phyloP scores from a whole-genome alignment of 2,888 invertebrate species.

The Andrena hattorfiana region DNA sequence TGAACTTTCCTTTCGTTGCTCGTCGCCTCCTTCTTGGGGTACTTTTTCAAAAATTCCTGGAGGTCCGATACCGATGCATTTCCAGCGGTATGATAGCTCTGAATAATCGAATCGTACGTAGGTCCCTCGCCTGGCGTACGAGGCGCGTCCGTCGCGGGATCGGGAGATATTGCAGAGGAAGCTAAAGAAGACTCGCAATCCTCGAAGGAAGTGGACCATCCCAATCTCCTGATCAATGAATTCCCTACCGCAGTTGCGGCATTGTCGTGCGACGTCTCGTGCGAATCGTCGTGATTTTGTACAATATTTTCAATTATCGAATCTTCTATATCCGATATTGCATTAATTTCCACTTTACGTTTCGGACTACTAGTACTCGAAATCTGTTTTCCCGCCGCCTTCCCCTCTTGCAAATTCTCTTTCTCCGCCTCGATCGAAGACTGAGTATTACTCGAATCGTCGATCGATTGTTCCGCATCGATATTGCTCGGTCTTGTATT shows the following conservation, averaged over 20 bases:
- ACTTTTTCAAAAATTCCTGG: conserved; percentile 87
- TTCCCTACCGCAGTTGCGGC: conserved; percentile 86
- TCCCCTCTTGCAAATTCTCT: conserved; percentile 3
- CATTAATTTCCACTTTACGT: conserved; percentile 54
- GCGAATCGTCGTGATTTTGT: conserved; percentile 42
- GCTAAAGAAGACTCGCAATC: conserved; percentile 86
- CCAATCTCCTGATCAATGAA: conserved; percentile 88
- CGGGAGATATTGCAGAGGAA: conserved; percentile 86
- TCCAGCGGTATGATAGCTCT: conserved; percentile 86
- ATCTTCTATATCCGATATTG: conserved; percentile 52
- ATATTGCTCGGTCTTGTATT: conserved; percentile 36
- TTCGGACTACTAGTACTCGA: conserved; percentile 38
- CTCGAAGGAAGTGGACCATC: conserved; percentile 88
- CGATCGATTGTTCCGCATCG: neutral
- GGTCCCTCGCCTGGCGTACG: conserved; percentile 83
- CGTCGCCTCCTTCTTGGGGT: conserved; percentile 64
- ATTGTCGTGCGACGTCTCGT: conserved; percentile 47
- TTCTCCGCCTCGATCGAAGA: conserved; percentile 21
- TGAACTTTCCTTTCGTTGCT: conserved; percentile 48
- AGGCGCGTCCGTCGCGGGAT: conserved; percentile 85
- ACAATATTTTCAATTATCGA: conserved; percentile 25
- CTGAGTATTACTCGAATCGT: conserved; percentile 2
- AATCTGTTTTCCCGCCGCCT: conserved; percentile 20
- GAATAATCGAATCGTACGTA: conserved; percentile 87
- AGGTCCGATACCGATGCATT: conserved; percentile 86